Conservation (phyloP, 2,113 vertebrate species). For the Heliornis fulica region DNA sequence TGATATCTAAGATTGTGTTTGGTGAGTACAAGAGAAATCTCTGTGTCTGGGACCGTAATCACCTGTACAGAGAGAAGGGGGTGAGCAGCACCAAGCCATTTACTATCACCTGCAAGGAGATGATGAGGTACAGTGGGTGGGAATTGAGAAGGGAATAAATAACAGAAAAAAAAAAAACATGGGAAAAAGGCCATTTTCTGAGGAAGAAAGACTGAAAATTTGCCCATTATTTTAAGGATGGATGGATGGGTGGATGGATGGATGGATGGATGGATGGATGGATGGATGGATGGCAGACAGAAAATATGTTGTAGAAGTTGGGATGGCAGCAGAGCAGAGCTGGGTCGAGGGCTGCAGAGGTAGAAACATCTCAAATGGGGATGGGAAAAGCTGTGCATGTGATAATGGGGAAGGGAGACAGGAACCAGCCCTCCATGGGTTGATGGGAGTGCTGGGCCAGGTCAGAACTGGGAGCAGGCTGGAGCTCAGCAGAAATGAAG, state of each 20-base stretch:
- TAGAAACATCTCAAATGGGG: neutral
- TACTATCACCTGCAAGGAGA: neutral
- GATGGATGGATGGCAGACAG: neutral
- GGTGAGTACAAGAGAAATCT: neutral
- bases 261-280: neutral
- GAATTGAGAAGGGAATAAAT: neutral
- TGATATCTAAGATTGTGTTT: neutral
- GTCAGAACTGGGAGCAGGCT: neutral
- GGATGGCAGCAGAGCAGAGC: neutral
- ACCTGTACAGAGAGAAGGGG: neutral
- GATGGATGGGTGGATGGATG: neutral
- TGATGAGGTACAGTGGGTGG: neutral
- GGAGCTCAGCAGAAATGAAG: neutral
- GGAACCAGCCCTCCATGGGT: neutral
- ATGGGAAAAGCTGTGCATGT: neutral
- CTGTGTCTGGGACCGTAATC: neutral
- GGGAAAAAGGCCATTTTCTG: neutral
- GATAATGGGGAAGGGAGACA: neutral
- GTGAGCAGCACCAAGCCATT: neutral
- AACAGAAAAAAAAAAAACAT: neutral
- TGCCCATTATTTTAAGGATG: neutral
- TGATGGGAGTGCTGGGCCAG: neutral
- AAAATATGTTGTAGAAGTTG: neutral
- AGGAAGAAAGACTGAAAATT: neutral
- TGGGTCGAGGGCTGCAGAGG: neutral